phyloP scores from a whole-genome alignment of 1,140 invertebrate genomes.

The Zelostemma sp. region DNA sequence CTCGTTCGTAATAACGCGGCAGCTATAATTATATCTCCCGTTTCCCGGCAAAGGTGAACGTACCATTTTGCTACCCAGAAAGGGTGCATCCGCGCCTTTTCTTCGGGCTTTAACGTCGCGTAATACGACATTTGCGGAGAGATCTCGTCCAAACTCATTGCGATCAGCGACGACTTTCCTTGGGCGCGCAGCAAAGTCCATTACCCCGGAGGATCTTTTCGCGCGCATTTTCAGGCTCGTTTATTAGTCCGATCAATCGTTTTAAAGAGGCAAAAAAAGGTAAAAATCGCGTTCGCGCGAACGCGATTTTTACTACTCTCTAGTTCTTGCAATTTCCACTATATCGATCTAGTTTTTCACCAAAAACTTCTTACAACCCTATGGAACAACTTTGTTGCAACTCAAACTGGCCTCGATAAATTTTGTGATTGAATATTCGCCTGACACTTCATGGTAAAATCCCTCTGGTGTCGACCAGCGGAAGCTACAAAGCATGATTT shows the following conservation, averaged over 20 bases:
- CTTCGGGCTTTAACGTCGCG: slow-evolving; percentile 57
- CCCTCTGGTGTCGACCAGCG: no score
- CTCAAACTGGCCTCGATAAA: no score
- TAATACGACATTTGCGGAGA: slow-evolving; percentile 55
- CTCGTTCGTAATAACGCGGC: not conserved
- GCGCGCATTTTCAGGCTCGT: no score
- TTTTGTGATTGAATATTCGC: no score
- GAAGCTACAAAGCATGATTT: no score
- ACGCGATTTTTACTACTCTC: slow-evolving; percentile 19
- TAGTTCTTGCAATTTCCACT: slow-evolving; percentile 35
- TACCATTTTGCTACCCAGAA: slow-evolving; percentile 63
- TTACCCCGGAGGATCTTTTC: no score
- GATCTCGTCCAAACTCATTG: slow-evolving; percentile 42
- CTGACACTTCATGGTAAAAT: no score
- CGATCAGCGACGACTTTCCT: not conserved
- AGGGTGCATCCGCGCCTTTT: slow-evolving; percentile 60
- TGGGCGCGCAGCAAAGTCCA: slow-evolving; percentile 12
- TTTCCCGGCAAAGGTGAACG: slow-evolving; percentile 2
- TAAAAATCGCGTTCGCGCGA: slow-evolving; percentile 22
- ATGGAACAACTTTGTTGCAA: no score
- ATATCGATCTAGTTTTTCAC: not conserved
- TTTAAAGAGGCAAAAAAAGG: no score
- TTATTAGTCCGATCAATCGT: no score
- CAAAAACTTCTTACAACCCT: no score
- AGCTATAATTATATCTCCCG: not conserved